Evolutionary conservation across 2,113 vertebrate genomes (phyloP).

Genomic region (Caranx ignobilis): DNA sequence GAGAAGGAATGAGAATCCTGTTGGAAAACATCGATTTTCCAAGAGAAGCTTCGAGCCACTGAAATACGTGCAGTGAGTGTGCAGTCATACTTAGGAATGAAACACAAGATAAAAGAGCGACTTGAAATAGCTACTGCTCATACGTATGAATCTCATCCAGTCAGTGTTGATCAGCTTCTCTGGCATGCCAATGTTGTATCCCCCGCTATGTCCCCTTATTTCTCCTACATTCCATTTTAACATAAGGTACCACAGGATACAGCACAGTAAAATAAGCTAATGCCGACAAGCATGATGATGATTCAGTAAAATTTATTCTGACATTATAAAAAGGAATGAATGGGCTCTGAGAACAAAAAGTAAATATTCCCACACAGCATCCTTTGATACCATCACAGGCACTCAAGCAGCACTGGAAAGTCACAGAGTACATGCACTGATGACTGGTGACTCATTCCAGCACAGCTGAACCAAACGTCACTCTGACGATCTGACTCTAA

Average conservation of each 20-base stretch:
- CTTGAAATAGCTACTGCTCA: background rate
- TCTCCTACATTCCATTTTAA: background rate
- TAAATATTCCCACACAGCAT: slow-evolving; percentile 9
- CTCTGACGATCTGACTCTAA: slow-evolving; percentile 21
- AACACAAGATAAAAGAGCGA: background rate
- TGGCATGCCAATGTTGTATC: background rate
- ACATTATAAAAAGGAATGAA: background rate
- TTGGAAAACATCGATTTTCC: background rate
- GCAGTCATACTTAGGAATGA: background rate
- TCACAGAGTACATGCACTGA: slow-evolving; percentile 5
- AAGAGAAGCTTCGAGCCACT: background rate
- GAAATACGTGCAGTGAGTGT: background rate
- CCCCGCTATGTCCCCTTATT: background rate
- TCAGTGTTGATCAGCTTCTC: background rate
- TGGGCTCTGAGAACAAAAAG: slow-evolving; percentile 3
- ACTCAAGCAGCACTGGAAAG: slow-evolving; percentile 9
- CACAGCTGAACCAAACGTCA: slow-evolving; percentile 47
- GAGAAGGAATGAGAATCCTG: background rate
- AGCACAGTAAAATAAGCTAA: background rate
- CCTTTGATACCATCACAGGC: background rate
- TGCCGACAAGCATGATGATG: background rate
- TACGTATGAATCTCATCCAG: background rate
- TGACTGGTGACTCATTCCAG: slow-evolving; percentile 56
- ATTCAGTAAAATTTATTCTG: background rate
- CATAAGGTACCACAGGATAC: background rate